Evolutionary conservation across 2,888 invertebrate species (phyloP), one percentile per base, ranked within the genome.

Genomic region (Parnassius mnemosyne): DNA sequence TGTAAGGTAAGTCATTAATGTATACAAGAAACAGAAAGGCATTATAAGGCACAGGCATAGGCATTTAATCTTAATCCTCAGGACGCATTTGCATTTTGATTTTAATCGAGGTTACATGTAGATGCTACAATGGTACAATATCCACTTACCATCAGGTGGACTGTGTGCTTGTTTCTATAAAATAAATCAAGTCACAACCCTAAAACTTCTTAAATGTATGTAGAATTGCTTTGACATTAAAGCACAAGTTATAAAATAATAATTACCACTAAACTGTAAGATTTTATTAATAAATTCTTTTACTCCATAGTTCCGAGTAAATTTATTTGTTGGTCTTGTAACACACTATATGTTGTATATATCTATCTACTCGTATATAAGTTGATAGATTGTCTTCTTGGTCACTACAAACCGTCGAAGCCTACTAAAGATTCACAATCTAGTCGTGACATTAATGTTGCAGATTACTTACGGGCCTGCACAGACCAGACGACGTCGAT

Each of bases 381-480:
- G 49, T 75, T 78, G 71, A 75, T 74, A 67, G 73, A 70, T 76
- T 73, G 73, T 76, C 77, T 81, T 79, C 80, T 80, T 77, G 63
- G 71, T 69, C 68, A 65, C 71, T 66, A 68, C 70, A 71, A 68
- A 72, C 70, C 74, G 52, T 41, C 70, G 70, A 74, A 73, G 73
- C 72, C 72, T 71, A 66, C 78, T 81, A 87, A 85, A 84, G 87
- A 88, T 87, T 77, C 78, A 85, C 83, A 83, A 83, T 85, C 84
- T 83, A 84, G 77, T 89, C 84, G 84, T 82, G 83, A 80, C 83
- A 81, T 77, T 83, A 82, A 79, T 78, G 72, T 72, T 71, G 74
- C 71, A 76, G 77, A 81, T 80, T 79, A 75, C 76, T 78, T 79
- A 75, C 75, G 74, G 75, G 78, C 73, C 66, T 63, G 70, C 70